Evolutionary conservation across 2,888 invertebrate genomes (phyloP), one percentile per base, ranked within the genome.

Genomic region (Cheiracanthium punctorium): DNA sequence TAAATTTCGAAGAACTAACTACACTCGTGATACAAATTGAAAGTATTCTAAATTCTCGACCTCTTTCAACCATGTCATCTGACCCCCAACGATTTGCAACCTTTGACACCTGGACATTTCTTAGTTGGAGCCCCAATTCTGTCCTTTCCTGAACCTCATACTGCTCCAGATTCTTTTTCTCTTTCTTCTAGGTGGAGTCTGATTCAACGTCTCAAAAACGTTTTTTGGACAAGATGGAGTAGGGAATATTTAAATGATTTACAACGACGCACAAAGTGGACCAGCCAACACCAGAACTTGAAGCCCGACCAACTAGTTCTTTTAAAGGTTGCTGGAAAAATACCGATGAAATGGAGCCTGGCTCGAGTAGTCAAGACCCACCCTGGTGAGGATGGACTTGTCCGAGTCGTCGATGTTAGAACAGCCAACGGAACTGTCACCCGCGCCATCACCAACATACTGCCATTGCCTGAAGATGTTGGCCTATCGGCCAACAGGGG

Each of bases 61-160:
- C 52, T 0, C 1, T 77, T 5, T 20, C 10, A 1, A 0, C 24
- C 20, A 12, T 33, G 0, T 77, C 70, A 2, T 48, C 32, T 0
- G 48, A 30, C 33, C 69, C n/a, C 69, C 1, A 24, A 33, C 48
- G 48, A 77, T 33, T 12, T 52, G 0, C 4, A 7, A 20, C 2
- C 24, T 24, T 17, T 70, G n/a, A 70, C 77, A 32, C 69, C 69
- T 20, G 20, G 77, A 24, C 33, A 52, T n/a, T 69, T 77, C 20
- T 24, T 77, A 5, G 65, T 52, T 24, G 69, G 69, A 20, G 43
- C 1, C 7, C 43, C 43, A 2, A 5, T 67, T 10, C 28, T 33
- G 7, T 24, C 67, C 0, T 20, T 67, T 24, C 64, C 72, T 5
- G 72, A 80, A 37, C 4, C 41, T 4, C 14, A 64, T 80, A 32